A percentile compares a stretch with the other conserved stretches of the same genome.
phyloP scores from a whole-genome alignment of 2,888 invertebrate genomes.

The Drosophila macrothrix region DNA sequence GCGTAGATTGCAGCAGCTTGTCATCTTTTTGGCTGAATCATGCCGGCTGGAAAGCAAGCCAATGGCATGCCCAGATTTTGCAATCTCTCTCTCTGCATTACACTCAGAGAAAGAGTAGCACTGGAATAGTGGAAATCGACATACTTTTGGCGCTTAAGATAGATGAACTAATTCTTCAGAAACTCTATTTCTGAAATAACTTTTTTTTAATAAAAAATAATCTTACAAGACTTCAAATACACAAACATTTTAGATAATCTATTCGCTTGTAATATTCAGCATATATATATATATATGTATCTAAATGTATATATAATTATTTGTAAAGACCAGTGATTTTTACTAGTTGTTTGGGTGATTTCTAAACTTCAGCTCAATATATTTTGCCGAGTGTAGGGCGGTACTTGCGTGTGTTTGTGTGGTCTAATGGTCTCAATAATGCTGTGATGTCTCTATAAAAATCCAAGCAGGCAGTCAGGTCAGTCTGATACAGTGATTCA shows the following conservation, averaged over 20 bases:
- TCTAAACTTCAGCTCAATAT: not conserved
- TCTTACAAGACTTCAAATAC: not conserved
- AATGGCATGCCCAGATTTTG: slow-evolving; percentile 30
- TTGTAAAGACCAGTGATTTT: not conserved
- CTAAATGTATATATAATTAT: no score
- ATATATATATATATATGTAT: no score
- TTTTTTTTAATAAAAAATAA: no score
- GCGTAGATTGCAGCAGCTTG: slow-evolving; percentile 17
- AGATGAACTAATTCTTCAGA: not conserved
- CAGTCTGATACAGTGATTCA: slow-evolving; percentile 58
- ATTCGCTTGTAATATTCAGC: not conserved
- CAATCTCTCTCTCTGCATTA: slow-evolving; percentile 14
- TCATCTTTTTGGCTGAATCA: slow-evolving; percentile 27
- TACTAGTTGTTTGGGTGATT: not conserved
- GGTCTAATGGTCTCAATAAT: slow-evolving; percentile 25
- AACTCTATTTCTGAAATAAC: not conserved
- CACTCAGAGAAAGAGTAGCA: not conserved
- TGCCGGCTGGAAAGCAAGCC: slow-evolving; percentile 18
- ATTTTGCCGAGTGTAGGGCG: not conserved
- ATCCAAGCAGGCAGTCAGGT: slow-evolving; percentile 31
- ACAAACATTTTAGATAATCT: not conserved
- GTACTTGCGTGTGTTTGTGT: slow-evolving; percentile 22
- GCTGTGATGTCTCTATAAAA: slow-evolving; percentile 50
- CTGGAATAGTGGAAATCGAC: not conserved
- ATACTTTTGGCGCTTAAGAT: not conserved